Conservation (phyloP, 2,797 vertebrate species). For the Xenopus petersii region DNA sequence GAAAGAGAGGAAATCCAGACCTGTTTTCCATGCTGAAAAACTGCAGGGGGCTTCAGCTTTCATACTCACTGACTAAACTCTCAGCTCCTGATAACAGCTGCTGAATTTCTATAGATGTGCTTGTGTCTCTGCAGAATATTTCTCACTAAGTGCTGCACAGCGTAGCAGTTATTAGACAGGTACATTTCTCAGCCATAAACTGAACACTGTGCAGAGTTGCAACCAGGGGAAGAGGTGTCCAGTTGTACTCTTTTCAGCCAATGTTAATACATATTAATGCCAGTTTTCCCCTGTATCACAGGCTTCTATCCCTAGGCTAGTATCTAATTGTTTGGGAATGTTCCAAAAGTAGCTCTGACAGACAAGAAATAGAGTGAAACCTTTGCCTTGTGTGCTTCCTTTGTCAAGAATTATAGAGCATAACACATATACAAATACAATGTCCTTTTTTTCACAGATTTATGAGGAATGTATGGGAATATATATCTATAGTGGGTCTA, state of each 20-base stretch:
- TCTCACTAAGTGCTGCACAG: conserved; percentile 47
- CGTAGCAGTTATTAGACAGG: conserved; percentile 52
- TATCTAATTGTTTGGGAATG: conserved; percentile 20
- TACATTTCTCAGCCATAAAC: conserved; percentile 45
- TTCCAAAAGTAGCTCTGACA: conserved; percentile 28
- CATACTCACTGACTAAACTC: conserved; percentile 39
- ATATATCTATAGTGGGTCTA: no score
- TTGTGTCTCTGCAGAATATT: conserved; percentile 63
- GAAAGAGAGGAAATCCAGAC: conserved; percentile 31
- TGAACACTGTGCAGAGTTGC: conserved; percentile 11
- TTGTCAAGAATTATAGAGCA: background rate
- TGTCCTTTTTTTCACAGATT: background rate
- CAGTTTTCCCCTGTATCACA: conserved; percentile 26
- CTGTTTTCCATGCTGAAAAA: conserved; percentile 48
- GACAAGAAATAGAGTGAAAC: conserved; percentile 22
- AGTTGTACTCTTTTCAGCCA: conserved; percentile 34
- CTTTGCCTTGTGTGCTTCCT: background rate
- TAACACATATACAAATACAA: background rate
- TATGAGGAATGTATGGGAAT: no score
- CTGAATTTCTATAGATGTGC: conserved; percentile 53
- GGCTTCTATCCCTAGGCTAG: conserved; percentile 15
- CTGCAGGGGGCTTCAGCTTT: conserved; percentile 30
- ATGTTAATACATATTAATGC: conserved; percentile 41
- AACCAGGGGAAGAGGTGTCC: background rate
- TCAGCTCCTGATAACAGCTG: conserved; percentile 54